phyloP scores from a whole-genome alignment of 2,113 vertebrate species.

The Amphilophus citrinellus region DNA sequence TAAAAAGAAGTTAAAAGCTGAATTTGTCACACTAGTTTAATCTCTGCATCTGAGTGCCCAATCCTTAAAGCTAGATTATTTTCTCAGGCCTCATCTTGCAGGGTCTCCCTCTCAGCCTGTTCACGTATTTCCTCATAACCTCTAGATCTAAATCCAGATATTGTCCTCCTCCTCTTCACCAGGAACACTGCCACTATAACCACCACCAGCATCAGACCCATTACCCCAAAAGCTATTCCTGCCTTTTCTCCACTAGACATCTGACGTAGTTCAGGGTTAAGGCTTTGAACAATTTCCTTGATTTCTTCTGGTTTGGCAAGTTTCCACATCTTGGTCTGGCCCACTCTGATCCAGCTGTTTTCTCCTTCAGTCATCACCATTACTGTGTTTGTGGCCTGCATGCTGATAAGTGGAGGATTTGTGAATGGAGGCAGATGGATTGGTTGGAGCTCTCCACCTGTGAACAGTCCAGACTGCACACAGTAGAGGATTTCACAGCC shows the following conservation, averaged over 20 bases:
- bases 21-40: neutral
- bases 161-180: constrained; percentile 30
- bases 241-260: constrained; percentile 58
- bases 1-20: neutral
- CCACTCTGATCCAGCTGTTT: constrained; percentile 85
- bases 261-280: constrained; percentile 11
- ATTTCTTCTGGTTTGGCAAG: constrained; percentile 77
- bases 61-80: neutral
- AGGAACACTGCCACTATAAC: neutral
- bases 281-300: constrained; percentile 28
- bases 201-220: constrained; percentile 33
- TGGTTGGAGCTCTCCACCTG: constrained; percentile 78
- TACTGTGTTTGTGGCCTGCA: constrained; percentile 80
- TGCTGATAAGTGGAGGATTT: constrained; percentile 75
- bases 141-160: neutral
- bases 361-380: constrained; percentile 84
- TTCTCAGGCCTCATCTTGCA: constrained; percentile 13
- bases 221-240: constrained; percentile 71
- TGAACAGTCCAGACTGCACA: constrained; percentile 84
- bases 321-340: constrained; percentile 83
- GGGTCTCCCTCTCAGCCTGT: neutral
- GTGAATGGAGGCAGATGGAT: constrained; percentile 88
- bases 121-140: neutral
- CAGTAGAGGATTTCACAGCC: constrained; percentile 92
- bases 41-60: neutral